Evolutionary conservation across 2,888 invertebrate species (phyloP).

Genomic region (Alloplasta piceator): DNA sequence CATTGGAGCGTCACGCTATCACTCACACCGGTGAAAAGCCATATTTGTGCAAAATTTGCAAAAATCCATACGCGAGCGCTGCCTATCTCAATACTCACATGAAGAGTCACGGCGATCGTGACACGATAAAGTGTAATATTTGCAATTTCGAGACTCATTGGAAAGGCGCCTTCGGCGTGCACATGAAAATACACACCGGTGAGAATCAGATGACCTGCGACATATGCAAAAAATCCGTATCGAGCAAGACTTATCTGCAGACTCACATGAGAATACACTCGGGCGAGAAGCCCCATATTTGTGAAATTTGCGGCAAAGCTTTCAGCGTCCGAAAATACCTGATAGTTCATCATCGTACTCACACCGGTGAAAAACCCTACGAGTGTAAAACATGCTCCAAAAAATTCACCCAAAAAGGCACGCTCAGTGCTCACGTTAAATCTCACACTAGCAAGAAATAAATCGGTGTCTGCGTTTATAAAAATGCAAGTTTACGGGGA

Average conservation of each 20-base stretch:
- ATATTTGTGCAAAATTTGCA: conserved; percentile 83
- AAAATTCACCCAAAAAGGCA: conserved; percentile 80
- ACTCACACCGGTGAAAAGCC: conserved; percentile 83
- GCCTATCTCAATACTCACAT: conserved; percentile 85
- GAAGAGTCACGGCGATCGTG: conserved; percentile 82
- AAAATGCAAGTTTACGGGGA: no score
- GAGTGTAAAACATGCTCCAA: conserved; percentile 81
- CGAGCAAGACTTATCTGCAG: conserved; percentile 78
- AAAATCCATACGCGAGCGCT: conserved; percentile 84
- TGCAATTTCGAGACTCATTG: conserved; percentile 83
- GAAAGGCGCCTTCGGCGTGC: conserved; percentile 83
- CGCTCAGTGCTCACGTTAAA: conserved; percentile 80
- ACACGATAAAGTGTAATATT: conserved; percentile 80
- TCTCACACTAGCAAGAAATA: conserved; percentile 68
- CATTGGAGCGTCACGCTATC: conserved; percentile 83
- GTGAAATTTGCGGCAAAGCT: conserved; percentile 77
- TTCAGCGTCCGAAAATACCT: conserved; percentile 78
- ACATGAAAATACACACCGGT: conserved; percentile 83
- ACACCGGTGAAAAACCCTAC: conserved; percentile 78
- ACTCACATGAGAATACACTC: conserved; percentile 78
- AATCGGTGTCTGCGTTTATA: conserved; percentile 74
- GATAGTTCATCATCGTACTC: conserved; percentile 78
- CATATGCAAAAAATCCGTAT: conserved; percentile 81
- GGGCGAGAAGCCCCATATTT: conserved; percentile 77
- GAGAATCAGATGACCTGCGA: conserved; percentile 82